Percentiles rank a stretch among this genome's conserved stretches.
Evolutionary conservation across 2,113 vertebrate species (phyloP).

Genomic region (Melanerpes aurifrons): DNA sequence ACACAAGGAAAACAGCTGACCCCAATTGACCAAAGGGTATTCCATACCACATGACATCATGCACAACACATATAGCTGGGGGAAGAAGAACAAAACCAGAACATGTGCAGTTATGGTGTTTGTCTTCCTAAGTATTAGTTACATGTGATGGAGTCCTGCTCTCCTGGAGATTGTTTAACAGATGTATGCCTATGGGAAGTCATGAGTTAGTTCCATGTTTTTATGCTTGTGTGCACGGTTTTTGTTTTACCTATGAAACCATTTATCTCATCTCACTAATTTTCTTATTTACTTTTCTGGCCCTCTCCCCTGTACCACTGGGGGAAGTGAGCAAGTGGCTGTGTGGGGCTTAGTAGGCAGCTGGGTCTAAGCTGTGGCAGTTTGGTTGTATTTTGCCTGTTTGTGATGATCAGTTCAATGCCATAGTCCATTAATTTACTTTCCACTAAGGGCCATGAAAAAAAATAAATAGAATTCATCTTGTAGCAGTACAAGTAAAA

Average conservation of each 20-base stretch:
- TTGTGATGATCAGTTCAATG: not conserved
- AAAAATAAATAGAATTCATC: not conserved
- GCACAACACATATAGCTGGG: not conserved
- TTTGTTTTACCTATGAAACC: not conserved
- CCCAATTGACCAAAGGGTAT: too few species aligned
- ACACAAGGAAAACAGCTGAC: not conserved
- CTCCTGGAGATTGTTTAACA: not conserved
- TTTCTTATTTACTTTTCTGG: rapidly evolving
- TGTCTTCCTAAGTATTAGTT: rapidly evolving
- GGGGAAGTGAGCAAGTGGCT: rapidly evolving
- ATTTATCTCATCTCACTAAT: rapidly evolving
- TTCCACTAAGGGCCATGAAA: not conserved
- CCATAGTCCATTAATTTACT: not conserved
- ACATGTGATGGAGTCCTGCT: rapidly evolving
- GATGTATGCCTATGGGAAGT: rapidly evolving
- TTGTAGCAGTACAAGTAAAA: not conserved
- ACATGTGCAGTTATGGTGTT: rapidly evolving
- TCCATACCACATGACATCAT: rapidly evolving
- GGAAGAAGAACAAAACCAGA: not conserved
- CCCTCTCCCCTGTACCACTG: not conserved
- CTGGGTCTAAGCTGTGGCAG: not conserved
- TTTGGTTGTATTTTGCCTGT: not conserved
- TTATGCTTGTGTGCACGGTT: rapidly evolving
- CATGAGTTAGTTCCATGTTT: not conserved
- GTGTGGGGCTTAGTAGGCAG: rapidly evolving